These are phyloP conservation scores for Apodemia duryi DNA, from an alignment of 2,888 invertebrate genomes.

Conservation along the genomic window DNA sequence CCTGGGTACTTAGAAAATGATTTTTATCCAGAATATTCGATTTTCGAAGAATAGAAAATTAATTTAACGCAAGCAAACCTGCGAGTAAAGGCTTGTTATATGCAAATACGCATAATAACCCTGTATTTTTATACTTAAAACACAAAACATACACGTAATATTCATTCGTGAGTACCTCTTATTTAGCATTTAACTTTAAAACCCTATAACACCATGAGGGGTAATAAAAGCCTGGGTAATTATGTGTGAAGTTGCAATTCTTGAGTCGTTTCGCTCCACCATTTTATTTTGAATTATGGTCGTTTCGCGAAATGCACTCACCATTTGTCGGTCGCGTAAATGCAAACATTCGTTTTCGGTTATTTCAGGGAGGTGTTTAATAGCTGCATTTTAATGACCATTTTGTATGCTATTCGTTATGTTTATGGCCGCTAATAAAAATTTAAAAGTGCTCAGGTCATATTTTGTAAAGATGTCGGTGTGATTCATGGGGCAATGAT, in stretches of 20 bases:
- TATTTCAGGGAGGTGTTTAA: slow-evolving; percentile 62
- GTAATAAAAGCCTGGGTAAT: slow-evolving; percentile 51
- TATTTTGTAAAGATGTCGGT: slow-evolving; percentile 38
- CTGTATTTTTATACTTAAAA: background rate
- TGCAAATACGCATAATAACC: too few species aligned
- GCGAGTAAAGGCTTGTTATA: background rate
- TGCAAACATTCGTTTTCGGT: slow-evolving; percentile 52
- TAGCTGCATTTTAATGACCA: slow-evolving; percentile 56
- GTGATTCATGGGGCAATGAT: slow-evolving; percentile 12
- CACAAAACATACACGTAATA: background rate
- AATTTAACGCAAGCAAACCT: background rate
- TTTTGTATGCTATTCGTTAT: slow-evolving; percentile 49
- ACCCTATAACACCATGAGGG: slow-evolving; percentile 20
- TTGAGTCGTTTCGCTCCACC: slow-evolving; percentile 38
- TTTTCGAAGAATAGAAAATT: too few species aligned
- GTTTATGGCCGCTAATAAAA: slow-evolving; percentile 59
- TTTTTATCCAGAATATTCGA: too few species aligned
- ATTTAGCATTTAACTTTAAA: slow-evolving; percentile 5
- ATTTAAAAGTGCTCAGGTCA: slow-evolving; percentile 44
- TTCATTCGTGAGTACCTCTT: background rate
- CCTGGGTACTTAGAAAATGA: slow-evolving; percentile 37
- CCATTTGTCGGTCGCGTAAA: slow-evolving; percentile 38
- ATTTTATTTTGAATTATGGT: slow-evolving; percentile 47
- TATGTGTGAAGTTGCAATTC: slow-evolving; percentile 56
- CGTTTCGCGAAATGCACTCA: slow-evolving; percentile 39